These are phyloP conservation scores for Hyppa rectilinea DNA, from an alignment of 2,888 invertebrate genomes.

Conservation along the genomic window DNA sequence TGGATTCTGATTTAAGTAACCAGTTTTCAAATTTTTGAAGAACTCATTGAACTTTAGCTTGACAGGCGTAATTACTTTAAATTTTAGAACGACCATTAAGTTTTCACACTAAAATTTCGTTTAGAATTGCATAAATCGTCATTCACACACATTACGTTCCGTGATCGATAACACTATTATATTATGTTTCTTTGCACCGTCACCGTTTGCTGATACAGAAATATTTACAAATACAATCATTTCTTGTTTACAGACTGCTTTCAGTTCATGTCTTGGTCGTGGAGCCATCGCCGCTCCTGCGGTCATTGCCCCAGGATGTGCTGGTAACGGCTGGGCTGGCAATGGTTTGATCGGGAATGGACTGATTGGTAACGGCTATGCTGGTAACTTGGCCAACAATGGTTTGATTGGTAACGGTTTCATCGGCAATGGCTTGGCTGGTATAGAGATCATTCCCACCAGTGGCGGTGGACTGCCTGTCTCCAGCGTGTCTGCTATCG, in stretches of 20 bases:
- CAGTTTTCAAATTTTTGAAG: no score
- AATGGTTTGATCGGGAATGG: not conserved
- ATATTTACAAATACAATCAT: not conserved
- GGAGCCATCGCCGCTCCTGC: not conserved
- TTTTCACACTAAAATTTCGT: no score
- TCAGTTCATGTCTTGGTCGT: constrained; percentile 12
- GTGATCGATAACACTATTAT: no score
- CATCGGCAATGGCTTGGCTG: constrained; percentile 1
- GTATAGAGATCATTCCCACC: constrained; percentile 20
- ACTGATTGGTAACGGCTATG: no score
- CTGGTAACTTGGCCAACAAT: not conserved
- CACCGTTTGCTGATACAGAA: not conserved
- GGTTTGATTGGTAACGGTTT: constrained; percentile 4
- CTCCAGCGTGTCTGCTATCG: constrained; percentile 4
- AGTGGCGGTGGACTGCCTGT: constrained; percentile 19
- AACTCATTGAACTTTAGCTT: no score
- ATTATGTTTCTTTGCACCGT: no score
- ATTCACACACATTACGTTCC: no score
- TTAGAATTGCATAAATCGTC: no score
- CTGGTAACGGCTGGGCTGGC: not conserved
- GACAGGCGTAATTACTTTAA: no score
- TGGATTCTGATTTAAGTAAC: no score
- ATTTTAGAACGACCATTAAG: no score
- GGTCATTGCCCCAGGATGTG: not conserved
- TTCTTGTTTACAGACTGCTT: not conserved